These are phyloP conservation scores for Plagodis dolabraria DNA, from an alignment of 2,888 invertebrate species.

Conservation along the genomic window DNA sequence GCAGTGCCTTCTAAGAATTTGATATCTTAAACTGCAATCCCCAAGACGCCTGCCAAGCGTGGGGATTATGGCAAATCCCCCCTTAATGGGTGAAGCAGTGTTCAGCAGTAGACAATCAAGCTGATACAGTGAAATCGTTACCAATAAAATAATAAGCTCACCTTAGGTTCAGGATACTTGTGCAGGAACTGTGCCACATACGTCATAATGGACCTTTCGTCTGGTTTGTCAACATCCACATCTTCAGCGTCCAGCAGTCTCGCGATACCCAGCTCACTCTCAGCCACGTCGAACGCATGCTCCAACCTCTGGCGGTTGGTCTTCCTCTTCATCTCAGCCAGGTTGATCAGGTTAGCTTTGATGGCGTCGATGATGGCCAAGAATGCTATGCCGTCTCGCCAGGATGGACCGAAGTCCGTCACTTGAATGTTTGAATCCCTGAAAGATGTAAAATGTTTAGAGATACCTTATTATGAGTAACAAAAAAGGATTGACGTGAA, in stretches of 20 bases:
- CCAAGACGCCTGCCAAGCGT: no score
- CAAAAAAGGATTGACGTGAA: no score
- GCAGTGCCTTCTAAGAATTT: no score
- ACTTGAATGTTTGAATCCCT: constrained; percentile 95
- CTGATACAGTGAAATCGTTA: no score
- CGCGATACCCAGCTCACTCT: constrained; percentile 95
- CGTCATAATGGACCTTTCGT: constrained; percentile 99
- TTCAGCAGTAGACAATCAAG: no score
- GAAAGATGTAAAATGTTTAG: constrained; percentile 36
- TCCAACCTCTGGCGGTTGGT: constrained; percentile 94
- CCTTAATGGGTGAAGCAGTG: no score
- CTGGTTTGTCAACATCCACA: constrained; percentile 97
- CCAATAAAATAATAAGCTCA: constrained; percentile 42
- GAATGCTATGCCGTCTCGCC: constrained; percentile 98
- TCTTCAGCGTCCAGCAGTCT: constrained; percentile 97
- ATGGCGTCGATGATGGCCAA: constrained; percentile 97
- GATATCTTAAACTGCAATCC: no score
- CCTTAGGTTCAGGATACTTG: constrained; percentile 95
- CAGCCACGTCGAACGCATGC: constrained; percentile 97
- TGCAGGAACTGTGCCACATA: constrained; percentile 99
- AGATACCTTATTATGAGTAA: not conserved
- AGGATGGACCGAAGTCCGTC: constrained; percentile 96
- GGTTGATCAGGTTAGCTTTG: constrained; percentile 95
- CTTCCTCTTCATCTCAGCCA: constrained; percentile 90
- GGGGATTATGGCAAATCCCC: no score